Percentiles rank a stretch among this genome's conserved stretches.
Conservation (phyloP, 2,797 vertebrate species). For the Strix occidentalis region DNA sequence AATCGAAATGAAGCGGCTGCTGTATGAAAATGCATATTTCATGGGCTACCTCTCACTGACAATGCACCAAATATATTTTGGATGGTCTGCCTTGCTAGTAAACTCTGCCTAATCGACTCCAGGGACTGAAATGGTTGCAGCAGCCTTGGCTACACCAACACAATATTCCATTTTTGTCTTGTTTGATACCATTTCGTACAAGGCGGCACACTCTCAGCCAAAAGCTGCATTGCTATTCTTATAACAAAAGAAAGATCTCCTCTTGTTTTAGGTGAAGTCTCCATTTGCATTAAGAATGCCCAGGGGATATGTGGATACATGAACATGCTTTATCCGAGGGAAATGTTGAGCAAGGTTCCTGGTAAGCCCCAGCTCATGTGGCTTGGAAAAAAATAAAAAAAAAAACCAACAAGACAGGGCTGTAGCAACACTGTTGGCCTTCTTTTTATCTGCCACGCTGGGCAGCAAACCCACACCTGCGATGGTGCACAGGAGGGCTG, state of each 20-base stretch:
- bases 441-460: not conserved
- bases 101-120: not conserved
- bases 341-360: not conserved
- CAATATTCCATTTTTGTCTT: slow-evolving; percentile 19
- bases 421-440: not conserved
- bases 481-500: slow-evolving; percentile 47
- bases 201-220: not conserved
- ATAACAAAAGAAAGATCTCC: not conserved
- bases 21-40: slow-evolving; percentile 28
- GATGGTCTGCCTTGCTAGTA: not conserved
- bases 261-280: not conserved
- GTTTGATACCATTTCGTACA: not conserved
- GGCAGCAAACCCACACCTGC: slow-evolving; percentile 25
- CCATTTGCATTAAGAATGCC: slow-evolving; percentile 12
- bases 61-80: not conserved
- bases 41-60: not conserved
- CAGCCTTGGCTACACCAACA: slow-evolving; percentile 24
- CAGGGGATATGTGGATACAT: not conserved
- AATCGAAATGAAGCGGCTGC: not conserved
- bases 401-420: not conserved
- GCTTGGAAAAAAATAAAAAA: not conserved
- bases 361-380: not conserved
- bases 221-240: slow-evolving; percentile 15
- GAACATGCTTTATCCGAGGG: not conserved
- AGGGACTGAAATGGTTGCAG: not conserved